These are phyloP conservation scores for Hirtodrosophila alboralis DNA, from an alignment of 2,888 invertebrate species.

Conservation along the genomic window DNA sequence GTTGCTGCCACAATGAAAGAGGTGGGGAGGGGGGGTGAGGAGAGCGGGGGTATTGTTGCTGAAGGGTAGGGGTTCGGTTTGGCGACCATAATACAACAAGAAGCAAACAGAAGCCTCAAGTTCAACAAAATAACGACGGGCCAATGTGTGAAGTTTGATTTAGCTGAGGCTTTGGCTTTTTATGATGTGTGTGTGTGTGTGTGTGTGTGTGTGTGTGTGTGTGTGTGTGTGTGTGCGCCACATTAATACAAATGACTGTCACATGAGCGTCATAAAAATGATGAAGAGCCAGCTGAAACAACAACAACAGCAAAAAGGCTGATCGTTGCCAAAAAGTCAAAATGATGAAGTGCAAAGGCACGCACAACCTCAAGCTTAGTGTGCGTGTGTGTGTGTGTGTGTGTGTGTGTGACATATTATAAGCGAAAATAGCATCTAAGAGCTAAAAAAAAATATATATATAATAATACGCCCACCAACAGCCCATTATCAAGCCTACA, in stretches of 20 bases:
- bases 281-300: constrained; percentile 60
- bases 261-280: constrained; percentile 77
- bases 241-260: constrained; percentile 78
- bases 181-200: constrained; percentile 33
- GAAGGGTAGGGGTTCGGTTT: no score
- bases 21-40: neutral
- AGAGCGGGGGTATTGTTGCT: neutral
- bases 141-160: constrained; percentile 59
- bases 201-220: constrained; percentile 24
- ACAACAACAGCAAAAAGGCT: constrained; percentile 43
- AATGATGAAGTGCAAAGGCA: constrained; percentile 53
- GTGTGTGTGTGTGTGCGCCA: constrained; percentile 46
- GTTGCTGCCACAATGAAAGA: constrained; percentile 1
- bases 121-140: constrained; percentile 49
- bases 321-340: constrained; percentile 52
- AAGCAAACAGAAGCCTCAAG: constrained; percentile 49
- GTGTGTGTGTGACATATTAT: constrained; percentile 50
- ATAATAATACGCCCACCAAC: constrained; percentile 32
- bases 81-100: constrained; percentile 10
- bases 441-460: constrained; percentile 39
- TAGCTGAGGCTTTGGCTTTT: constrained; percentile 43
- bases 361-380: constrained; percentile 25
- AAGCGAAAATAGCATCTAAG: constrained; percentile 57
- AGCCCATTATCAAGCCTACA: no score
- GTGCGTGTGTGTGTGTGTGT: constrained; percentile 15